These are phyloP conservation scores for Ericerus pela DNA, from an alignment of 1,140 invertebrate species.

Conservation along the genomic window DNA sequence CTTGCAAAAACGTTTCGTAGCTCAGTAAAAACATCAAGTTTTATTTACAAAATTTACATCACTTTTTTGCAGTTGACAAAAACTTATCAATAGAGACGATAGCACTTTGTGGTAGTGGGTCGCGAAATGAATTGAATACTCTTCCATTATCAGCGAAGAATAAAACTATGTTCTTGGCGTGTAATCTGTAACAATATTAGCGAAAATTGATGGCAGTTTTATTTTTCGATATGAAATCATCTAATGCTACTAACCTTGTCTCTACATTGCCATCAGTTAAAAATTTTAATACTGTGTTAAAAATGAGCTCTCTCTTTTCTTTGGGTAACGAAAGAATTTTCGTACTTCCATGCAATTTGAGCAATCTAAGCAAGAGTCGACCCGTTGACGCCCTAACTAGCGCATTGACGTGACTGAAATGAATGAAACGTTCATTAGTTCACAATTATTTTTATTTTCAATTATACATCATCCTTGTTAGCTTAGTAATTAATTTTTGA, in stretches of 20 bases:
- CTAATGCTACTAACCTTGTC: conserved; percentile 43
- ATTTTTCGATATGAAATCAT: background rate
- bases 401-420: conserved; percentile 64
- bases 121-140: conserved; percentile 45
- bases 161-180: conserved; percentile 49
- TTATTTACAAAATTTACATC: no score
- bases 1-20: no score
- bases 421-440: background rate
- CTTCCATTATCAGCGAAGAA: conserved; percentile 40
- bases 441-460: background rate
- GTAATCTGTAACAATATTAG: conserved; percentile 37
- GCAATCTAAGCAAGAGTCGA: conserved; percentile 50
- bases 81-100: conserved; percentile 51
- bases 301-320: conserved; percentile 63
- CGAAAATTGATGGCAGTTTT: conserved; percentile 8
- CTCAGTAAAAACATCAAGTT: no score
- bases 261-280: conserved; percentile 73
- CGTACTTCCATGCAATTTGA: conserved; percentile 54
- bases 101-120: conserved; percentile 46
- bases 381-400: conserved; percentile 64
- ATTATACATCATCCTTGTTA: no score
- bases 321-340: conserved; percentile 52
- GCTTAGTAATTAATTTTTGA: no score
- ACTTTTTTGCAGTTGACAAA: conserved; percentile 25
- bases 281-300: conserved; percentile 64